A percentile compares a stretch with the other conserved stretches of the same genome.
Conservation (phyloP, 2,113 vertebrate genomes). For the Tragelaphus imberbis region DNA sequence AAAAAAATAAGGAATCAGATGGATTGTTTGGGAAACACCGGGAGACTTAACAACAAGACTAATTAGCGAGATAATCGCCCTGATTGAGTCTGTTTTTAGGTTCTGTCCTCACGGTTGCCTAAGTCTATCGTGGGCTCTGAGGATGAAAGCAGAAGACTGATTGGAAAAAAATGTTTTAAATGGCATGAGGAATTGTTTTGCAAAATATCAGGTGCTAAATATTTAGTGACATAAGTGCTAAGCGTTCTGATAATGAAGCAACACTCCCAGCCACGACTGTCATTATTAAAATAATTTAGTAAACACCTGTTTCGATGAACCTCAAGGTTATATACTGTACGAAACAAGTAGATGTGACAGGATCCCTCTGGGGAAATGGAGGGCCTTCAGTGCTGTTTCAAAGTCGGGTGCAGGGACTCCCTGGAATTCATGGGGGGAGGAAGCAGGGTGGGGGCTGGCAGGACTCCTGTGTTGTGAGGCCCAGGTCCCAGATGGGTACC, state of each 20-base stretch:
- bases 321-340: neutral
- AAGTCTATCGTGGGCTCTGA: neutral
- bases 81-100: neutral
- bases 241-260: constrained; percentile 52
- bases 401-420: neutral
- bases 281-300: constrained; percentile 56
- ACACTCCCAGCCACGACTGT: constrained; percentile 26
- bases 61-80: neutral
- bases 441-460: neutral
- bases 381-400: neutral
- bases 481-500: neutral
- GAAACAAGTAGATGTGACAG: constrained; percentile 31
- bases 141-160: neutral
- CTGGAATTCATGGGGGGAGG: neutral
- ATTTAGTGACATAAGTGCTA: constrained; percentile 39
- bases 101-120: neutral
- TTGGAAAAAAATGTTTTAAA: neutral
- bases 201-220: constrained; percentile 50
- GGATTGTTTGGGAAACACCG: constrained; percentile 1
- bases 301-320: constrained; percentile 60
- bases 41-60: neutral
- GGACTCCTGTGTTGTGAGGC: neutral
- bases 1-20: neutral
- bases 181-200: neutral
- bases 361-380: neutral